Evolutionary conservation across 2,888 invertebrate genomes (phyloP), one percentile per base, ranked within the genome.

Genomic region (Drosophila infuscata): DNA sequence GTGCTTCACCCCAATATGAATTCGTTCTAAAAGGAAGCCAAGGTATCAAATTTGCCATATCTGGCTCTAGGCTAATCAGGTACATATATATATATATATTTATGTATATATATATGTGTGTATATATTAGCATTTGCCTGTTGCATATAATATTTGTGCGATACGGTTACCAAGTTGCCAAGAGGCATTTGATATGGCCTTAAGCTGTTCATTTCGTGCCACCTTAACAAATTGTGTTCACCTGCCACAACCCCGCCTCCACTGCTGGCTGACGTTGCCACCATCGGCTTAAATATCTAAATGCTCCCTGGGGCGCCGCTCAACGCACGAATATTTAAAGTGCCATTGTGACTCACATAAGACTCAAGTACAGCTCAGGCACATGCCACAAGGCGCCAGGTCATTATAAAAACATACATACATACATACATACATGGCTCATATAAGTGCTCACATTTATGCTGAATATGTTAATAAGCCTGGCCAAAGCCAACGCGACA

Each of bases 281-380:
- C 12, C 36, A 33, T 43, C 32, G 17, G 49, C 48, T 54, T 78
- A 82, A 78, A 78, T 68, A 68, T 68, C 74, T 62, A 57, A 78
- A 82, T 60, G 78, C 79, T 78, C 78, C 78, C 82, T 35, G 54
- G 82, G 68, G 82, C 54, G 68, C 36, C 53, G 60, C 82, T 68
- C 20, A 54, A 54, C 59, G 57, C 32, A 59, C 53, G 41, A 68
- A 59, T 68, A 65, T 81, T 77, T 78, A 78, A 78, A 78, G 74
- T 77, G 79, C 64, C 67, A 72, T 65, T 78, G 57, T 71, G 70
- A 33, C 43, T 48, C 77, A 41, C 63, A 66, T 57, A 61, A 79
- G 62, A 57, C 60, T 43, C 38, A 71, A 70, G 63, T 76, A 64
- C 67, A 46, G 69, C 68, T 74, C 49, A 41, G 63, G 49, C 52